Percentiles rank a stretch among this genome's conserved stretches.
Evolutionary conservation across 2,113 vertebrate genomes (phyloP).

Genomic region (Antigone vipio): DNA sequence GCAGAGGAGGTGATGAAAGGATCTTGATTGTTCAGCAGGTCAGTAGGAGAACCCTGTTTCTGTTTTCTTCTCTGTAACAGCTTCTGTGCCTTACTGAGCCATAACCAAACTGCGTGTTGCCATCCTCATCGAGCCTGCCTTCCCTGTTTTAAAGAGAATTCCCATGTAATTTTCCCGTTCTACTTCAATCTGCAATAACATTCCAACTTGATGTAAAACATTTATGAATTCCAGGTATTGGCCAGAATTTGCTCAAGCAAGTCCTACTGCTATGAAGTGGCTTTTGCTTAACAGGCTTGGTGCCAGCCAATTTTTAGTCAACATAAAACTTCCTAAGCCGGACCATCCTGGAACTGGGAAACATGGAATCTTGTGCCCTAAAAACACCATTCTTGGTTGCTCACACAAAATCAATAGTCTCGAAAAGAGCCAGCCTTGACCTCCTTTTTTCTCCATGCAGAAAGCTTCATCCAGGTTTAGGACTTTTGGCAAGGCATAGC

Average conservation of each 20-base stretch:
- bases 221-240: background rate
- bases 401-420: background rate
- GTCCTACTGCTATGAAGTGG: background rate
- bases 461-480: background rate
- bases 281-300: background rate
- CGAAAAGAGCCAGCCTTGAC: background rate
- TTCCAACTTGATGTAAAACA: background rate
- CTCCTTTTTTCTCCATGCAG: background rate
- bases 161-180: background rate
- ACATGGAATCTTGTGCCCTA: background rate
- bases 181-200: background rate
- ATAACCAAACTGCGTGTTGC: background rate
- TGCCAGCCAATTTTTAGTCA: background rate
- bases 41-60: conserved; percentile 34
- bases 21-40: conserved; percentile 10
- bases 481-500: background rate
- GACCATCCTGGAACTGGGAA: background rate
- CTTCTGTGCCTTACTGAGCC: conserved; percentile 35
- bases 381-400: background rate
- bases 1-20: conserved; percentile 33
- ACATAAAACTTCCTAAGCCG: background rate
- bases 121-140: background rate
- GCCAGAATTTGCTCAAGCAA: background rate
- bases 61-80: conserved; percentile 22
- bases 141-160: background rate